phyloP scores from a whole-genome alignment of 2,888 invertebrate species.

The Catocala sponsa region DNA sequence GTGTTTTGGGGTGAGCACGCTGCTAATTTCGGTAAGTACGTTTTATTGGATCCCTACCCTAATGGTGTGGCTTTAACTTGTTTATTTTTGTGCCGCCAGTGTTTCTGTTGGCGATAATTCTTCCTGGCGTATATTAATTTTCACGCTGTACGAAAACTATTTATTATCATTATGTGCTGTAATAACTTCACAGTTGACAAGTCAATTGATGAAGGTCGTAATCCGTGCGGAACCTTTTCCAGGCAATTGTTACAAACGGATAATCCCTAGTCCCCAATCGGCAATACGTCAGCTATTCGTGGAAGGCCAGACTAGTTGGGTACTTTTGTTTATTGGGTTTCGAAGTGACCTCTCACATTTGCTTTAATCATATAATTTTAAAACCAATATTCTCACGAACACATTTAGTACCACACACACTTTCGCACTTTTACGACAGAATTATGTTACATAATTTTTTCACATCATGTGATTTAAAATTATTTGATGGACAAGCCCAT shows the following conservation, averaged over 20 bases:
- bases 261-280: conserved; percentile 15
- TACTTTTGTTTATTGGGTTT: too few species aligned
- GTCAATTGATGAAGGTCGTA: conserved; percentile 20
- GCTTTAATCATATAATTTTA: too few species aligned
- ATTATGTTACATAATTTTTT: too few species aligned
- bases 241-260: conserved; percentile 22
- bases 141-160: conserved; percentile 7
- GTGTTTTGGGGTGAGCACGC: conserved; percentile 79
- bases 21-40: conserved; percentile 59
- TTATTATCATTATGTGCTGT: conserved; percentile 8
- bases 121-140: conserved; percentile 24
- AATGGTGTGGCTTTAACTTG: conserved; percentile 35
- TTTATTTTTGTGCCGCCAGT: conserved; percentile 35
- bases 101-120: conserved; percentile 22
- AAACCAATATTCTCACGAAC: too few species aligned
- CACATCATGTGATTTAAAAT: too few species aligned
- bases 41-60: conserved; percentile 41
- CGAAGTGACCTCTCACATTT: too few species aligned
- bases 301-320: background rate
- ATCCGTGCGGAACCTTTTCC: conserved; percentile 16
- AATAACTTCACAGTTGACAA: conserved; percentile 21
- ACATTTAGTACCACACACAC: too few species aligned
- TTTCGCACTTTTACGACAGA: too few species aligned
- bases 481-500: too few species aligned
- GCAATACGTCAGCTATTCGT: conserved; percentile 11